Percentiles rank a stretch among this genome's conserved stretches.
These are phyloP conservation scores for Drosophila littoralis DNA, from an alignment of 1,140 invertebrate genomes.

Conservation along the genomic window DNA sequence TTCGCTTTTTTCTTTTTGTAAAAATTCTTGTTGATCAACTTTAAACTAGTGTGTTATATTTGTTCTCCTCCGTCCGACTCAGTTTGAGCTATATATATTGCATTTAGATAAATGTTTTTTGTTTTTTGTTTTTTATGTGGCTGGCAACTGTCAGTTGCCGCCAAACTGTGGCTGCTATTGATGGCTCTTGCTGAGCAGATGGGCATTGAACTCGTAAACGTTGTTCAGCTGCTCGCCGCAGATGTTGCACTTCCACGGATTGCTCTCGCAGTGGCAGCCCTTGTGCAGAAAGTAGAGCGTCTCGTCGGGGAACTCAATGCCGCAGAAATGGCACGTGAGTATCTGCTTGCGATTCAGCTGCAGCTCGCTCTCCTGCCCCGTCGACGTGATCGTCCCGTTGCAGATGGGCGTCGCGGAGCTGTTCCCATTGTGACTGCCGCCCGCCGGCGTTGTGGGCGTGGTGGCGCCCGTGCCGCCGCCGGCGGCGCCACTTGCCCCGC, in stretches of 20 bases:
- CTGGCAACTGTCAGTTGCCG: slow-evolving; percentile 45
- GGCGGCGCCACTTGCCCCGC: slow-evolving; percentile 4
- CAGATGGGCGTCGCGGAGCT: slow-evolving; percentile 84
- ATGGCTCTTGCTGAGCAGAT: slow-evolving; percentile 96
- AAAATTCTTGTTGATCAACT: slow-evolving; percentile 24
- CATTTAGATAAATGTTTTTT: slow-evolving; percentile 23
- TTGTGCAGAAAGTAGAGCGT: slow-evolving; percentile 98
- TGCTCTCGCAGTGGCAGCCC: slow-evolving; percentile 97
- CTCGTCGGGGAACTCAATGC: slow-evolving; percentile 97
- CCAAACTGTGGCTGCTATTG: slow-evolving; percentile 86
- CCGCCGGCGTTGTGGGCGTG: slow-evolving; percentile 30
- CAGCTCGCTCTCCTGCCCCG: slow-evolving; percentile 85
- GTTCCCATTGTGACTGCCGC: slow-evolving; percentile 52
- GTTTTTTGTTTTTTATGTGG: slow-evolving; percentile 5
- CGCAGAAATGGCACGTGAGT: slow-evolving; percentile 93
- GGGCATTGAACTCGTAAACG: slow-evolving; percentile 98
- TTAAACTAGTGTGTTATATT: slow-evolving; percentile 3
- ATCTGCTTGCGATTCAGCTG: slow-evolving; percentile 85
- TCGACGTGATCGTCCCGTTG: slow-evolving; percentile 88
- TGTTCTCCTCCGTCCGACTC: slow-evolving; percentile 1
- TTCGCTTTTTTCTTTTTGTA: slow-evolving; percentile 27
- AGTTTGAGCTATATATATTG: slow-evolving; percentile 33
- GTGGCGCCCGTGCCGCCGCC: slow-evolving; percentile 40
- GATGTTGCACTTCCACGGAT: slow-evolving; percentile 99
- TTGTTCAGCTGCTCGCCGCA: slow-evolving; percentile 97